These are phyloP conservation scores for Anoplius nigerrimus DNA, from an alignment of 2,888 invertebrate genomes.

Conservation along the genomic window DNA sequence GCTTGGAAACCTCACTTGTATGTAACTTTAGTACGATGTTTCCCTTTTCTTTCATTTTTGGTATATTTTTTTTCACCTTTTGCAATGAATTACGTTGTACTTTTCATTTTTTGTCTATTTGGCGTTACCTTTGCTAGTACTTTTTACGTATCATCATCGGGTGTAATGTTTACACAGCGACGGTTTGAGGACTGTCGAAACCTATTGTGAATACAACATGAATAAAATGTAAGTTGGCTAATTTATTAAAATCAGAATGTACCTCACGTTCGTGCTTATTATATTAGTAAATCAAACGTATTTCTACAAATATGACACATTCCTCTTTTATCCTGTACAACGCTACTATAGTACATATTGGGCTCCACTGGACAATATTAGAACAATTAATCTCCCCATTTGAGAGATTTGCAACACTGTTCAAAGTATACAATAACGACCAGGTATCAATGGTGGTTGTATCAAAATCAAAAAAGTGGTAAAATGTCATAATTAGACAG, in stretches of 20 bases:
- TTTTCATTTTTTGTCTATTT: slow-evolving; percentile 40
- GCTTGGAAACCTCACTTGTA: slow-evolving; percentile 30
- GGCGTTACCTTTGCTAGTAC: slow-evolving; percentile 28
- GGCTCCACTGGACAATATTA: slow-evolving; percentile 14
- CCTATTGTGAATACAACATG: slow-evolving; percentile 40
- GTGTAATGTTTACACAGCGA: slow-evolving; percentile 39
- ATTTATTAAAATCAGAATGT: slow-evolving; percentile 35
- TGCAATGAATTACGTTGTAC: slow-evolving; percentile 40
- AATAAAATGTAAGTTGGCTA: slow-evolving; percentile 50
- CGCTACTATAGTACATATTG: slow-evolving; percentile 19
- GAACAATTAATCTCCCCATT: no score
- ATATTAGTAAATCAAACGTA: slow-evolving; percentile 38
- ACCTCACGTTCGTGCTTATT: slow-evolving; percentile 31
- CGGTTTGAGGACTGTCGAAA: slow-evolving; percentile 34
- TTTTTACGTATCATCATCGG: slow-evolving; percentile 42
- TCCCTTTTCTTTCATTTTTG: no score
- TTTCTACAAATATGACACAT: slow-evolving; percentile 45
- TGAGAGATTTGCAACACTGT: no score
- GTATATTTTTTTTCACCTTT: slow-evolving; percentile 21
- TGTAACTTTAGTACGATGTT: slow-evolving; percentile 39
- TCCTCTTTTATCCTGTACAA: slow-evolving; percentile 35
- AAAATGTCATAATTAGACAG: no score
- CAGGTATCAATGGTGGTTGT: no score
- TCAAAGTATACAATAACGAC: no score
- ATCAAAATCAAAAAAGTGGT: no score